Conservation (phyloP, 2,888 invertebrate species). For the Serrognathus titanus region DNA sequence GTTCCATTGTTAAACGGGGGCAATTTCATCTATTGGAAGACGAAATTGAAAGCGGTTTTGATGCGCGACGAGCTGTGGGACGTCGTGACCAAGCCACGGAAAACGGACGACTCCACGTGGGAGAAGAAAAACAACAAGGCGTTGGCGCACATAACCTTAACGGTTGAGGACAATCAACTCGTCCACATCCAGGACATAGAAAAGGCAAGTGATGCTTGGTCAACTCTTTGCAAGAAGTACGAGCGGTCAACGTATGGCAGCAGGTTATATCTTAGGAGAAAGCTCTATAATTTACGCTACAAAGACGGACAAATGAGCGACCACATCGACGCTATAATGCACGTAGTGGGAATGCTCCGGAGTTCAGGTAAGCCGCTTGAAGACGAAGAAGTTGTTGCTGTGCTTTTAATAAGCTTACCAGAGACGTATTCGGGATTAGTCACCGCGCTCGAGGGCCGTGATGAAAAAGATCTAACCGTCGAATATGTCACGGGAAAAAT, state of each 20-base stretch:
- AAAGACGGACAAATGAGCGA: no score
- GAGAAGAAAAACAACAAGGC: conserved; percentile 11
- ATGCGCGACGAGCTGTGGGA: conserved; percentile 9
- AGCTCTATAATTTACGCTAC: no score
- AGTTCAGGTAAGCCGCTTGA: no score
- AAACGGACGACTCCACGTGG: background rate
- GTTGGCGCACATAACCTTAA: conserved; percentile 9
- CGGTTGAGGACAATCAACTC: conserved; percentile 11
- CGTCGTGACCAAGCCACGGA: background rate
- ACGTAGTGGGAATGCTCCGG: no score
- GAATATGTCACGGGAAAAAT: no score
- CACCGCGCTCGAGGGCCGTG: no score
- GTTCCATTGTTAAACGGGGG: conserved; percentile 4
- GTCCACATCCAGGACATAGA: conserved; percentile 7
- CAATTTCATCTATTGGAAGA: conserved; percentile 12
- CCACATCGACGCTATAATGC: no score
- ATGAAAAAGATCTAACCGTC: background rate
- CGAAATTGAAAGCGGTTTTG: conserved; percentile 9
- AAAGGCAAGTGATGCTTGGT: conserved; percentile 8
- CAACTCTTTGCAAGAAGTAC: background rate
- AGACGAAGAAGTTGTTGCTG: no score
- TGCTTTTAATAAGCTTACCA: no score
- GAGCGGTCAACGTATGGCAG: no score
- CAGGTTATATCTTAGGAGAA: no score
- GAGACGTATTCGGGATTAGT: no score